phyloP scores from a whole-genome alignment of 2,888 invertebrate species.

The Ectobius pallidus region DNA sequence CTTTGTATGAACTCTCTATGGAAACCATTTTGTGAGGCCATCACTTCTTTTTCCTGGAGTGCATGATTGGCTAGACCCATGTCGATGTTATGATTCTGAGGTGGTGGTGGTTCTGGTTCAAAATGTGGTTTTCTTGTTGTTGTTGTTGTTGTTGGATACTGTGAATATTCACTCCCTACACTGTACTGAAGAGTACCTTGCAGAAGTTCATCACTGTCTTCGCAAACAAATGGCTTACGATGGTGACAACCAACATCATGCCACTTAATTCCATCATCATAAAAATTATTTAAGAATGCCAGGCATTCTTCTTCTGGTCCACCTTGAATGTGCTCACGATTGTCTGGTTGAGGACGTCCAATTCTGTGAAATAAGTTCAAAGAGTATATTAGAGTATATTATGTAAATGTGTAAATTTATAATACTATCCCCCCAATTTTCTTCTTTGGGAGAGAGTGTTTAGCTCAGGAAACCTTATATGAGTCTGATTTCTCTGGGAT shows the following conservation, averaged over 20 bases:
- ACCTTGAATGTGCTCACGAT: constrained; percentile 78
- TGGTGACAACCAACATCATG: constrained; percentile 90
- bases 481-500: no score
- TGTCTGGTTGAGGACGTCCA: constrained; percentile 86
- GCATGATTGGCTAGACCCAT: background rate
- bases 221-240: constrained; percentile 85
- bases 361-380: constrained; percentile 59
- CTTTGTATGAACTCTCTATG: no score
- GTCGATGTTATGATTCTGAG: background rate
- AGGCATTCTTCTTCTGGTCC: constrained; percentile 87
- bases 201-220: constrained; percentile 62
- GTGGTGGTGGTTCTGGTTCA: background rate
- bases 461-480: no score
- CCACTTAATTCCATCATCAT: constrained; percentile 90
- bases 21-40: no score
- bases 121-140: background rate
- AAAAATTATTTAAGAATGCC: constrained; percentile 86
- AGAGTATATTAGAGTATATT: no score
- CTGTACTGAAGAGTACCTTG: background rate
- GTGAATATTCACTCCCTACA: background rate
- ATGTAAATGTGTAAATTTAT: no score
- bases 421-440: no score
- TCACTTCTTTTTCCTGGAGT: background rate
- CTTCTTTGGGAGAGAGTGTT: no score
- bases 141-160: background rate